Conservation (phyloP, 2,888 invertebrate genomes). For the Melanophora roralis region DNA sequence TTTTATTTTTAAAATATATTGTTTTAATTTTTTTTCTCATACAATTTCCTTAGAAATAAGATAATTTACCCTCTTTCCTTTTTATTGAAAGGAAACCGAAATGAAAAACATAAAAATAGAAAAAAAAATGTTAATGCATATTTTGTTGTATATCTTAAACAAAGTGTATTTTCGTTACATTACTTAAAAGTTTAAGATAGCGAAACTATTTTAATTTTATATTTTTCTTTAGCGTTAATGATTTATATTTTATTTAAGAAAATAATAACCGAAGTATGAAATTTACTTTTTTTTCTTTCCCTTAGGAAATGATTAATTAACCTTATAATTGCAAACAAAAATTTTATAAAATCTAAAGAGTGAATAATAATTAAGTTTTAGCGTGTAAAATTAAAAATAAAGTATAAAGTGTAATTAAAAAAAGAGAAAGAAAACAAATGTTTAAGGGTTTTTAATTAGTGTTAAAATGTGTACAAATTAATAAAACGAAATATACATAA, state of each 20-base stretch:
- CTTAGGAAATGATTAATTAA: constrained; percentile 5
- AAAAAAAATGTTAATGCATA: constrained; percentile 49
- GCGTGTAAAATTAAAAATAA: constrained; percentile 2
- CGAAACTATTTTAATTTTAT: constrained; percentile 19
- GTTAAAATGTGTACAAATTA: constrained; percentile 62
- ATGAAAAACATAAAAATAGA: constrained; percentile 15
- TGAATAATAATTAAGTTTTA: constrained; percentile 52
- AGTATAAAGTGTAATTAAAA: constrained; percentile 34
- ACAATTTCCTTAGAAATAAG: constrained; percentile 9
- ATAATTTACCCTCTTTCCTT: neutral
- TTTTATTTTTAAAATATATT: constrained; percentile 54
- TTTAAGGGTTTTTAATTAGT: constrained; percentile 60
- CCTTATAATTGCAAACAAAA: constrained; percentile 28
- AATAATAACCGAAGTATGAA: constrained; percentile 23
- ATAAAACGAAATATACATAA: constrained; percentile 28
- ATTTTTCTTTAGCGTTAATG: constrained; percentile 25
- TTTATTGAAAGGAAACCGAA: constrained; percentile 23
- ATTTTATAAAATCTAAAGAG: constrained; percentile 36
- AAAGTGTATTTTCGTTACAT: constrained; percentile 46
- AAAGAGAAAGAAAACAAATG: constrained; percentile 36
- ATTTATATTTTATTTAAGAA: constrained; percentile 10
- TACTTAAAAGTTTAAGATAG: constrained; percentile 9
- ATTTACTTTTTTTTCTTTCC: constrained; percentile 23
- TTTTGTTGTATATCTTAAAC: constrained; percentile 38
- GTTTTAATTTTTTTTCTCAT: neutral